Evolutionary conservation across 2,797 vertebrate genomes (phyloP), one percentile per base, ranked within the genome.

Genomic region (Dermochelys coriacea): DNA sequence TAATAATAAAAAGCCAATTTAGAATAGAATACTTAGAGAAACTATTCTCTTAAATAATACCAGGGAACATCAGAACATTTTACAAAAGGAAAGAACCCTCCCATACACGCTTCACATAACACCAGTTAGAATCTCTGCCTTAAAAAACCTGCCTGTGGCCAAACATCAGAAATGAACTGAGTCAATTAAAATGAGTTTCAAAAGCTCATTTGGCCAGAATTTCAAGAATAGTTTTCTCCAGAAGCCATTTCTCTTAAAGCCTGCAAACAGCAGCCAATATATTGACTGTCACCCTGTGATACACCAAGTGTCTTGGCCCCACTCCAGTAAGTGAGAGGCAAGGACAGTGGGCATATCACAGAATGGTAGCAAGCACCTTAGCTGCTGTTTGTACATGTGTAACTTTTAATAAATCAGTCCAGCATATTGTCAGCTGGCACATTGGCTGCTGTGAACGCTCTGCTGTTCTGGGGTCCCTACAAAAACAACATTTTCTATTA

Each of bases 341-440:
- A 84, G 93, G 88, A 19, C 52, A 84, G 91, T 85, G 37, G 1
- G 79, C 91, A 57, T 80, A 80, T 55, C 49, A 90, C 85, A 96
- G 94, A 94, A 97, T 87, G 15, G 85, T 93, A 95, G 94, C 90
- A 96, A 97, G 92, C 88, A 84, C 85, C 83, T 93, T 88, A 84
- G 57, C 88, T 95, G 96, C 93, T 86, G 51, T 85, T 97, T 91
- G 91, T 93, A 90, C 88, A 41, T 77, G 86, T 84, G 82, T 31
- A 88, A 86, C 77, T 93, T 93, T 74, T 90, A 80, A 93, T 96
- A 95, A 95, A 95, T 95, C 96, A 96, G 91, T 93, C 84, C 96
- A 95, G 96, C 88, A 68, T 93, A 94, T 49, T 5, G 64, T 96
- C 97, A 95, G 82, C 95, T 96, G 95, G 93, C 96, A 87, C 87